Base-by-base conservation (phyloP, 2,797 vertebrate genomes). In the Cuculus canorus region DNA sequence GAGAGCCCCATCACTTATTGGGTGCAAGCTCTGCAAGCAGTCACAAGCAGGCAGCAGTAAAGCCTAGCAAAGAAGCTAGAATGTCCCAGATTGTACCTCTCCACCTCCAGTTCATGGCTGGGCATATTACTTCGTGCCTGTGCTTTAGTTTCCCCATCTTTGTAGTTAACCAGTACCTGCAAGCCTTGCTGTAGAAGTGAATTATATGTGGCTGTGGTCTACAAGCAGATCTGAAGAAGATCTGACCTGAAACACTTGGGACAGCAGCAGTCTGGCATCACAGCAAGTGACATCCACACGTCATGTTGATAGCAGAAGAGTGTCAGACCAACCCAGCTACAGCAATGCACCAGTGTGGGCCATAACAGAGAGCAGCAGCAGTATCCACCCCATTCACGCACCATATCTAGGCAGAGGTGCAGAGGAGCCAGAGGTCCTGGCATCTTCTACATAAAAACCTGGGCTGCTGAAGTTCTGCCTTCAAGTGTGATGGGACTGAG, bases 201-300 rank as follows among this genome's bases (percentile, higher is more conserved):
- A 83, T 82, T 54, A 66, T 56, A 45, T 0, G 1, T 52, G 52
- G 35, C 30, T 3, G 2, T 63, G 48, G 64, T 69, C 64, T 90
- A 43, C 52, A 70, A 39, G 65, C 9, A 70, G 60, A 8, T 32
- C 28, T 61, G 37, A 37, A 65, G 78, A 82, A 19, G 28, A 37
- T 59, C 32, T 93, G 70, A 17, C 10, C 8, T 23, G 33, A 60
- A 76, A 61, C 1, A 5, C 45, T 33, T 15, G 30, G 22, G 32
- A 47, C 41, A 81, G 47, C 41, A 81, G 77, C 35, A 64, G 24
- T 37, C 47, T 3, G 7, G 41, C 18, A 39, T 33, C 3, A 2
- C 32, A 53, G 14, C 1, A 4, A 37, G 32, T 0, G 2, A 68
- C 33, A 50, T 17, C 33, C 25, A 48, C 1, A 1, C 0, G 2